Evolutionary conservation across 2,797 vertebrate species (phyloP), one percentile per base, ranked within the genome.

Genomic region (Propithecus deckenii): DNA sequence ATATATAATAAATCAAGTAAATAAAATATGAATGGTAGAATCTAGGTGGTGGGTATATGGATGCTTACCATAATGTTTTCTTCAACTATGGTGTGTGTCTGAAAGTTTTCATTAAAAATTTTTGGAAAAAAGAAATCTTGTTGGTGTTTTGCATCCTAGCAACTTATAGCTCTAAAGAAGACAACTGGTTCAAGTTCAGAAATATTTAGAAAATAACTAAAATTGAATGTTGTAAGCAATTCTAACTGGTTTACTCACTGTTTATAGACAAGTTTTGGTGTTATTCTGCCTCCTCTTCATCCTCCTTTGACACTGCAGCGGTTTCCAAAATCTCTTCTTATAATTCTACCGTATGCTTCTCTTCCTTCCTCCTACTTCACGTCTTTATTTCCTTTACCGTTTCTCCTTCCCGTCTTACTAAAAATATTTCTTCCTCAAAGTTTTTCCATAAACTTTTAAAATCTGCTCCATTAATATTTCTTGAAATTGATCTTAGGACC

Each of bases 141-240:
- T 11, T 67, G 38, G 8, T 18, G 23, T 94, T 78, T 46, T 84
- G 35, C 92, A 55, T 87, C 52, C 35, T 91, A 71, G 35, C 17
- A 59, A 86, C 2, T 71, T 67, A 48, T 8, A 84, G 10, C 69
- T 96, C 28, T 14, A 89, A 79, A 74, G 4, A 88, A 95, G 28
- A 59, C 3, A 72, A 50, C 17, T 76, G 17, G 28, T 48, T 97
- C 2, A 35, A 79, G 12, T 59, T 94, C 32, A 74, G 20, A 85
- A 87, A 86, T n/a, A 87, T n/a, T 79, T 85, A 67, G 57, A 1
- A 86, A 96, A 90, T 20, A 69, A 94, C 86, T 7, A 93, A 67
- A 76, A 65, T 8, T 28, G 52, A 72, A 80, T 3, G 1, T 6
- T 43, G 11, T 80, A 48, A 11, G 2, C 9, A 61, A 46, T 84